Base-by-base conservation (phyloP, 2,797 vertebrate genomes). In the Stomatorhinus walkeri region DNA sequence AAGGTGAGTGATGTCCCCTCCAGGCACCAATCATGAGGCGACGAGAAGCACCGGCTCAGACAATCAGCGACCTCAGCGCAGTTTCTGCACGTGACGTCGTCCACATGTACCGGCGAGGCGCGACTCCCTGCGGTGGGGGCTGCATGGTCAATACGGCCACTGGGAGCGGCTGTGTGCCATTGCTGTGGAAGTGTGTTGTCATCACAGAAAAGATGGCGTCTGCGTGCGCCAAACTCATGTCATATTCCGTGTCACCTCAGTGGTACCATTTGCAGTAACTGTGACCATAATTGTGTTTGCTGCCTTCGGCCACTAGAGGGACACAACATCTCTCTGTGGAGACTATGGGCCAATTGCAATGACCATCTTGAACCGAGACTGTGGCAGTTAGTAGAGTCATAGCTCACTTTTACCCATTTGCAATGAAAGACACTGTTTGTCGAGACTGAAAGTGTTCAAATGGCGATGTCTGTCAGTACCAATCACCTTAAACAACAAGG, bases 11-110 rank as follows among this genome's bases (percentile, higher is more conserved):
- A 48, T 32, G 8, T 49, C n/a, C 88, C 24, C 61, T 48, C 28
- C 22, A 19, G 49, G 24, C 64, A 5, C n/a, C 19, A 3, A 40
- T 12, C 40, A 48, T 1, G 6, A 28, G 46, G 28, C 49, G 28
- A 1, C 28, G 19, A 72, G 68, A 81, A 2, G 72, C 52, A 51
- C 36, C 24, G 56, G 87, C 52, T 84, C 43, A 40, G 89, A 87
- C 86, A 89, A 89, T 89, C 86, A 59, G 86, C 54, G 83, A 43
- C 40, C 76, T 52, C 43, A n/a, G 89, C 28, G 28, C 51, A n/a
- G 32, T 56, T 76, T 36, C 56, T 7, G 12, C 10, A 16, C 16
- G 6, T 22, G 19, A 22, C 6, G 54, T 56, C 36, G 3, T 16
- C 48, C 10, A 8, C 48, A 14, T 52, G 48, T 5, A 3, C 49